Evolutionary conservation across 2,113 vertebrate genomes (phyloP).

Genomic region (Lethenteron camtschaticum): DNA sequence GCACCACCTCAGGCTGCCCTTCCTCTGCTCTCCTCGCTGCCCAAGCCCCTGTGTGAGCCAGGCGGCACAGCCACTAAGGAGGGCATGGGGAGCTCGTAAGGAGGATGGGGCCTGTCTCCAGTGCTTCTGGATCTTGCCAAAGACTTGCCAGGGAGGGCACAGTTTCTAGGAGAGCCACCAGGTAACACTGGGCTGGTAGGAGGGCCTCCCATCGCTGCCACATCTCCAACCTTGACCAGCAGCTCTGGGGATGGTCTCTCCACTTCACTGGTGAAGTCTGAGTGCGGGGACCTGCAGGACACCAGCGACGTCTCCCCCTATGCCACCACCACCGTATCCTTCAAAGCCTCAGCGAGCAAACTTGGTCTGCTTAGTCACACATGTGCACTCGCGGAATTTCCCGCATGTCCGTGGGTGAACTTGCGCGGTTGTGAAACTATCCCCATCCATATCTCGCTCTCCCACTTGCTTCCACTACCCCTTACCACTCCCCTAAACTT

Average conservation of each 20-base stretch:
- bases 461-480: background rate
- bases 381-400: too few species aligned
- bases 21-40: conserved; percentile 49
- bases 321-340: conserved; percentile 98
- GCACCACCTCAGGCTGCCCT: conserved; percentile 31
- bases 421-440: background rate
- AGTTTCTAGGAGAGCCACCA: too few species aligned
- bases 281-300: conserved; percentile 92
- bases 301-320: conserved; percentile 92
- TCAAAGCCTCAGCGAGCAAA: conserved; percentile 12
- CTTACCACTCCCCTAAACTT: background rate
- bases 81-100: conserved; percentile 45
- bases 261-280: conserved; percentile 89
- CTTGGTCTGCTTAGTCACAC: too few species aligned
- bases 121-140: conserved; percentile 78
- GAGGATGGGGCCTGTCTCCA: conserved; percentile 55
- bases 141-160: conserved; percentile 74
- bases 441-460: background rate
- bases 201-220: conserved; percentile 23
- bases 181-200: too few species aligned
- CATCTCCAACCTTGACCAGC: conserved; percentile 64
- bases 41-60: conserved; percentile 57
- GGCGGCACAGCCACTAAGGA: conserved; percentile 68
- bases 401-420: too few species aligned
- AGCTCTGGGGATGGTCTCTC: conserved; percentile 66